These are phyloP conservation scores for Sarcophaga peregrina DNA, from an alignment of 1,140 invertebrate genomes.

Conservation along the genomic window DNA sequence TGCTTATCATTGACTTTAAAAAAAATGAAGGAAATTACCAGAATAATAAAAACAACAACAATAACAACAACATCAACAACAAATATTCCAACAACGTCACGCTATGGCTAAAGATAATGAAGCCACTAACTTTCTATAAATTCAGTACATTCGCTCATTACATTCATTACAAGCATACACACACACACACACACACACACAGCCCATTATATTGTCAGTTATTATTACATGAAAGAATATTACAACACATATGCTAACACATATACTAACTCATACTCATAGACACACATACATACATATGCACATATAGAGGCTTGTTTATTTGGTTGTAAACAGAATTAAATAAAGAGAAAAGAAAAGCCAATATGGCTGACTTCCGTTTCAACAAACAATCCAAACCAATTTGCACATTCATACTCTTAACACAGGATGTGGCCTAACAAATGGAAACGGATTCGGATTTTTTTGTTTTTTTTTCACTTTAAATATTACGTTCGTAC, in stretches of 20 bases:
- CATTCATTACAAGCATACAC: background rate
- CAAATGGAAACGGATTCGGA: too few relatives aligned
- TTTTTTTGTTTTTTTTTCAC: too few relatives aligned
- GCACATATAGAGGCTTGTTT: background rate
- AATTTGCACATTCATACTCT: background rate
- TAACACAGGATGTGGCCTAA: background rate
- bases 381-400: background rate
- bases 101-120: constrained; percentile 28
- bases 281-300: background rate
- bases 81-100: constrained; percentile 23
- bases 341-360: background rate
- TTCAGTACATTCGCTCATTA: background rate
- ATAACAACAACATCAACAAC: background rate
- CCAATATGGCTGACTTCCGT: constrained; percentile 26
- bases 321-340: background rate
- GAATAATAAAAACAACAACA: background rate
- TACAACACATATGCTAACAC: too few relatives aligned
- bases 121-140: background rate
- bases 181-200: background rate
- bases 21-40: too few relatives aligned
- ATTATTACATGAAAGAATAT: background rate
- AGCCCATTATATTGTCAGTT: background rate
- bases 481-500: too few relatives aligned
- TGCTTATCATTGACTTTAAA: too few relatives aligned
- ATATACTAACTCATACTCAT: background rate